Evolutionary conservation across 2,888 invertebrate genomes (phyloP).

Genomic region (Spilosoma lubricipeda): DNA sequence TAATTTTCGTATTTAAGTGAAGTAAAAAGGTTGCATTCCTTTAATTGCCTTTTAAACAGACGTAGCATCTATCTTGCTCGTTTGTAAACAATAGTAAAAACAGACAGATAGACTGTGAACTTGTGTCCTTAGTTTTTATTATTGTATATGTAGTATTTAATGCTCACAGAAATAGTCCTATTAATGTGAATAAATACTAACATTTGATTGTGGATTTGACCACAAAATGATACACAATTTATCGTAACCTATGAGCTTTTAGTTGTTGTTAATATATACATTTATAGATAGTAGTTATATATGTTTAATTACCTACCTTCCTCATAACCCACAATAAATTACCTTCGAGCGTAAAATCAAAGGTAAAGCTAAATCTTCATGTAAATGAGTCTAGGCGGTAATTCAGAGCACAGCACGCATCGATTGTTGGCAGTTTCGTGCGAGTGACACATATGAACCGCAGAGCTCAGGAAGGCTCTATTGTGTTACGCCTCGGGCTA

Average conservation of each 20-base stretch:
- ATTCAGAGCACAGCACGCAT: constrained; percentile 31
- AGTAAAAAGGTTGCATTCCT: no score
- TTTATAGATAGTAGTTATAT: neutral
- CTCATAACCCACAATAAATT: neutral
- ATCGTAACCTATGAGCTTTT: no score
- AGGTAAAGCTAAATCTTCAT: constrained; percentile 8
- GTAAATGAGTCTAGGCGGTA: constrained; percentile 18
- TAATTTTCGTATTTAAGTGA: no score
- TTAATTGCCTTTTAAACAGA: neutral
- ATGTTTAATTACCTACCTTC: neutral
- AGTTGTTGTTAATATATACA: neutral
- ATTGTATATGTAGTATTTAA: no score
- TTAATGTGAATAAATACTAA: neutral
- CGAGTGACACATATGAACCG: constrained; percentile 42
- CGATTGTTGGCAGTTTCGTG: constrained; percentile 39
- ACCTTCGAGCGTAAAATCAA: constrained; percentile 1
- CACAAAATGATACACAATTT: no score
- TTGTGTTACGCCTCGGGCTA: constrained; percentile 12
- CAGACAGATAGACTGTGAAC: neutral
- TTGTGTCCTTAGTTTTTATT: neutral
- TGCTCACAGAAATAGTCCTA: no score
- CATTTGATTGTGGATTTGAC: no score
- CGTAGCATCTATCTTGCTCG: neutral
- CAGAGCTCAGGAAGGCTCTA: constrained; percentile 13
- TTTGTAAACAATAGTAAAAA: neutral